These are phyloP conservation scores for Prunella fulvescens DNA, from an alignment of 2,113 vertebrate genomes.

Conservation along the genomic window DNA sequence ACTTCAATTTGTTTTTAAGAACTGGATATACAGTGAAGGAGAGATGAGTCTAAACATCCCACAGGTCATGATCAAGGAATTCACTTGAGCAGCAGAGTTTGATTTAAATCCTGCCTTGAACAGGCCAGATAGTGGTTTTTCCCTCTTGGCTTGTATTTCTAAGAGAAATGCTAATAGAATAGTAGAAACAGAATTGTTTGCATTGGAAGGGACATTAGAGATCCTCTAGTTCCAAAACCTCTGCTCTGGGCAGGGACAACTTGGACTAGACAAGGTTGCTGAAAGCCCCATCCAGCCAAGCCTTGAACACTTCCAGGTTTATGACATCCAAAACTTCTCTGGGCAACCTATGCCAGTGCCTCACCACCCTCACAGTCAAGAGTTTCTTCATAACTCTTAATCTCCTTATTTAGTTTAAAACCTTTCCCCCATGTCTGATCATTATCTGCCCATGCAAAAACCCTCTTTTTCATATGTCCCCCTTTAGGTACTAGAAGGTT, in stretches of 20 bases:
- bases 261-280: neutral
- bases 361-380: neutral
- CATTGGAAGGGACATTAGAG: neutral
- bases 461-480: neutral
- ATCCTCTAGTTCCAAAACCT: neutral
- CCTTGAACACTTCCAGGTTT: neutral
- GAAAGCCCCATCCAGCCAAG: neutral
- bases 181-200: fast-evolving
- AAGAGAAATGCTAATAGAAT: neutral
- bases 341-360: neutral
- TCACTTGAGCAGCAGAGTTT: neutral
- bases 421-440: neutral
- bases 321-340: neutral
- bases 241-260: neutral
- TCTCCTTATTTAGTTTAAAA: neutral
- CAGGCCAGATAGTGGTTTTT: neutral
- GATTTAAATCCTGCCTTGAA: neutral
- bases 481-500: neutral
- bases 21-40: neutral
- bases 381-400: neutral
- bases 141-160: neutral
- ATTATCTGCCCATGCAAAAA: neutral
- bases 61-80: neutral
- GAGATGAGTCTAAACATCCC: neutral
- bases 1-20: neutral